Base-by-base conservation (phyloP, 2,888 invertebrate genomes). In the Amblyjoppa fuscipennis region DNA sequence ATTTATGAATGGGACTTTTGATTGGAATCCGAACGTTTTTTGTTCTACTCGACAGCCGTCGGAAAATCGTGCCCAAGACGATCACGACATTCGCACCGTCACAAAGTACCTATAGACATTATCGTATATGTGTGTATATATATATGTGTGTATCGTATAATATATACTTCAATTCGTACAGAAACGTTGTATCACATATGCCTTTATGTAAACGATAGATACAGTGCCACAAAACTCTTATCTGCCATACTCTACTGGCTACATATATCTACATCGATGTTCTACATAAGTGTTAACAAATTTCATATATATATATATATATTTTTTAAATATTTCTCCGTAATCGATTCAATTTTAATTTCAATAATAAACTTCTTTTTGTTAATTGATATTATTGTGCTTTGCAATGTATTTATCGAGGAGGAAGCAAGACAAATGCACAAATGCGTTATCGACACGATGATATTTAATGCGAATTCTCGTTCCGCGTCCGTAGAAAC, bases 181-280 rank as follows among this genome's bases (percentile, higher is more conserved):
- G 68, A 79, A 83, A 79, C 79, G 56, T 85, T 79, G 70, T 85
- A 85, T 85, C 85, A 85, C 85, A 85, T 85, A 83, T 85, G 83
- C 77, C 85, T 85, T 85, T 83, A 85, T 83, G 77, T 83, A 83
- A 83, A 73, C 76, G 64, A 83, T 77, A 83, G 80, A 80, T 80
- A 83, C 77, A 77, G 85, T 83, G 83, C 80, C 77, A 83, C 73
- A 77, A 77, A 80, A 80, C 31, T 75, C 70, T 80, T 53, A 77
- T 81, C 73, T 61, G 75, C 61, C 82, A 59, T 71, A 80, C 75
- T 41, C 81, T 78, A 81, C 49, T 49, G 31, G 49, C 75, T 85
- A 76, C 34, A 41, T 73, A 82, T 71, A 68, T 75, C 81, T 81
- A 77, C 73, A 83, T 85, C 83, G 73, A 81, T 83, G 80, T 81